Percentiles rank a stretch among this genome's conserved stretches.
Evolutionary conservation across 2,113 vertebrate genomes (phyloP).

Genomic region (Lamprotornis superbus): DNA sequence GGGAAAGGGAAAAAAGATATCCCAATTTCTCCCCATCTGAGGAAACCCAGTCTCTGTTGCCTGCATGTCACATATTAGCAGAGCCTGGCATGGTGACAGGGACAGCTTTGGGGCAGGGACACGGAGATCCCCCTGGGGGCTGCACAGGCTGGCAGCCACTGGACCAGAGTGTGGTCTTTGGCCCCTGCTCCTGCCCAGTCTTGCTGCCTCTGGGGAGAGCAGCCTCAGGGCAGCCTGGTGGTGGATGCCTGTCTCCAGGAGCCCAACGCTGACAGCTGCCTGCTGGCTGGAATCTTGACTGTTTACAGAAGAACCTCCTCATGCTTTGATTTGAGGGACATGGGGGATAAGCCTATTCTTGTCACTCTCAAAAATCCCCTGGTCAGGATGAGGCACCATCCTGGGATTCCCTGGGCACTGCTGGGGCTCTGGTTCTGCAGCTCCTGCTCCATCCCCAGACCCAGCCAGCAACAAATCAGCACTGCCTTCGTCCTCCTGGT

Average conservation of each 20-base stretch:
- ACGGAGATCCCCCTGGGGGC: not conserved
- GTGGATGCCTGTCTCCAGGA: not conserved
- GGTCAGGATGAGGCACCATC: fast-evolving
- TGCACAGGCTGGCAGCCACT: not conserved
- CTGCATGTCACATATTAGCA: not conserved
- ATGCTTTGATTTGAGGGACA: not conserved
- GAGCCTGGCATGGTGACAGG: not conserved
- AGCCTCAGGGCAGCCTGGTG: not conserved
- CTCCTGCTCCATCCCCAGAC: not conserved
- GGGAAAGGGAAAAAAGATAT: not conserved
- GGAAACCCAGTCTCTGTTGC: not conserved
- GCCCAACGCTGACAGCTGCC: not conserved
- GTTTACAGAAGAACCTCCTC: not conserved
- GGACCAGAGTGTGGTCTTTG: not conserved
- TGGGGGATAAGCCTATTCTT: not conserved
- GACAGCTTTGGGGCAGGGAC: not conserved
- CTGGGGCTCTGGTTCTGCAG: not conserved
- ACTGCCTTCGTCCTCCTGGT: fast-evolving
- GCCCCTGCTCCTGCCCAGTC: not conserved
- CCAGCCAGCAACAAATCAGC: not conserved
- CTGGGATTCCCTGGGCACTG: not conserved
- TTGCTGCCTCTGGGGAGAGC: not conserved
- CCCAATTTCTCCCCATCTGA: not conserved
- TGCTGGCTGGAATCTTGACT: not conserved
- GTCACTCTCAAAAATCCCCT: not conserved